Evolutionary conservation across 2,888 invertebrate genomes (phyloP), one percentile per base, ranked within the genome.

Genomic region (Cloeon dipterum): DNA sequence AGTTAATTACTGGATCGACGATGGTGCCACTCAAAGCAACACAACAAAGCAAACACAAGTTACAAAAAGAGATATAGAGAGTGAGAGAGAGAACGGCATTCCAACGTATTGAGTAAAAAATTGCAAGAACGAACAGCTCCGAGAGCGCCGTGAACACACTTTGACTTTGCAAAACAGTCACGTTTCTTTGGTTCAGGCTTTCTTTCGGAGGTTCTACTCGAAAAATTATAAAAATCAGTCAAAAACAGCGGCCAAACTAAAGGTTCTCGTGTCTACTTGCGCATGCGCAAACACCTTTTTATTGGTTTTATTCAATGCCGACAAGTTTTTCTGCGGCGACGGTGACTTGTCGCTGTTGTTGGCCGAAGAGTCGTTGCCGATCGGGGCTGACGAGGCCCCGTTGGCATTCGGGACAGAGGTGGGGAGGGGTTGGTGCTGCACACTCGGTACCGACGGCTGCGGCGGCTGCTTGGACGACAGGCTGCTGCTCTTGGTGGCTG

Each of bases 341-440:
- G 55, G 54, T 49, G 57, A 56, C 52, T 65, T 65, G 38, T 62
- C 61, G 16, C 20, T 29, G 14, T 16, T 29, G 29, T 29, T 29
- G 16, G n/a, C 11, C 7, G 23, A 23, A 11, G 7, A 14, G n/a
- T 29, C 17, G 23, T 29, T 23, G 23, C 26, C 36, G 23, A 18
- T 32, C 19, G 14, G 26, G 32, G 38, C 20, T 20, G 39, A 32
- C 26, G 39, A 33, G 5, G 35, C 26, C 41, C 54, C 55, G 42
- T 53, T 56, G 38, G 41, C 42, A 42, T 53, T 55, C 38, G 40
- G 41, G 26, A 39, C 37, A 26, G 35, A 61, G 62, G 46, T 61
- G 61, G 42, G 57, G 46, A 3, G 53, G 55, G 25, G 52, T 50
- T 5, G 55, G 53, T 39, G 35, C 23, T 36, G 36, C 20, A 20